Conservation (phyloP, 1,140 invertebrate species). For the Macrotrachela quadricornifera region DNA sequence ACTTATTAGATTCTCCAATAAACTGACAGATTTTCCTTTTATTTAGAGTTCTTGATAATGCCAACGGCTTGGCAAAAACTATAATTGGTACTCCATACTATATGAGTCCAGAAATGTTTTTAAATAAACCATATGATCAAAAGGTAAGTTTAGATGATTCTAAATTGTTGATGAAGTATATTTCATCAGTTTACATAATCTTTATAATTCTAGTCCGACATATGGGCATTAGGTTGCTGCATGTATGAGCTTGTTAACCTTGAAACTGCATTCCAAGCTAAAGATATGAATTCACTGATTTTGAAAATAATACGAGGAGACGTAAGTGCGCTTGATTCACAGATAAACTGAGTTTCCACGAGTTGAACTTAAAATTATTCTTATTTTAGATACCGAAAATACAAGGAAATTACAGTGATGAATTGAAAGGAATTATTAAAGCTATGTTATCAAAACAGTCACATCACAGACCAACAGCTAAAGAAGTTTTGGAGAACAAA, state of each 20-base stretch:
- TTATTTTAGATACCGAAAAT: too few species aligned
- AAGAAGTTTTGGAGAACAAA: too few species aligned
- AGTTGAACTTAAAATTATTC: conserved; percentile 11
- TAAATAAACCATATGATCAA: conserved; percentile 34
- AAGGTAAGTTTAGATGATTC: conserved; percentile 24
- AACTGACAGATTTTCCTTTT: too few species aligned
- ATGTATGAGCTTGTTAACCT: conserved; percentile 34
- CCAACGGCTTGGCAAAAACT: conserved; percentile 32
- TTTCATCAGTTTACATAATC: too few species aligned
- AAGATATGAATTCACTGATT: conserved; percentile 31
- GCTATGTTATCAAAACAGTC: too few species aligned
- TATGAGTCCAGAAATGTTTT: conserved; percentile 35
- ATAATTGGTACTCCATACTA: conserved; percentile 36
- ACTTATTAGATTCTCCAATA: too few species aligned
- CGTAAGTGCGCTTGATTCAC: too few species aligned
- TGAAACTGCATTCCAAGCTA: conserved; percentile 35
- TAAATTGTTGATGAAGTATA: too few species aligned
- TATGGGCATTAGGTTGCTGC: conserved; percentile 36
- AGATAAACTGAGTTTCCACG: too few species aligned
- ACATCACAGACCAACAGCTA: too few species aligned
- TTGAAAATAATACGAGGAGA: conserved; percentile 32
- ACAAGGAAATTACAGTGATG: too few species aligned
- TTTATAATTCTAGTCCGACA: conserved; percentile 32
- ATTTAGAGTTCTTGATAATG: conserved; percentile 28
- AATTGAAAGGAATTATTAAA: too few species aligned